These are phyloP conservation scores for Caenorhabditis sp. DNA, from an alignment of 2,888 invertebrate genomes.

Conservation along the genomic window DNA sequence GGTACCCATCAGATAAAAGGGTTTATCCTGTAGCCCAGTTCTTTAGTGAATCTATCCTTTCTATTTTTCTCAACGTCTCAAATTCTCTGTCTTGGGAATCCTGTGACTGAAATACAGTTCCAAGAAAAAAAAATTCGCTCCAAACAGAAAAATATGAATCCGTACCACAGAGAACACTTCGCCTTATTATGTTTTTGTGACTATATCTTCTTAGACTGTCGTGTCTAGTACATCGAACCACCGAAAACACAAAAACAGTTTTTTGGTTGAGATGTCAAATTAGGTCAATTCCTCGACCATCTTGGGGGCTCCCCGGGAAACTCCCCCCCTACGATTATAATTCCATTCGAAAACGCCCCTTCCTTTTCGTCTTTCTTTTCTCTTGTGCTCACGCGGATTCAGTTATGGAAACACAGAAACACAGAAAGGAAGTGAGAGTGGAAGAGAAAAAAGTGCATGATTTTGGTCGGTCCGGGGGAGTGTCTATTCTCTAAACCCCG, in stretches of 20 bases:
- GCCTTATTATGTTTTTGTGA: not conserved
- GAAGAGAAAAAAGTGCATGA: slow-evolving; percentile 54
- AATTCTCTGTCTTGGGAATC: no score
- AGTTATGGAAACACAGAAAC: slow-evolving; percentile 39
- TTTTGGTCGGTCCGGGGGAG: slow-evolving; percentile 39
- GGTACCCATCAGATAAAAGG: no score
- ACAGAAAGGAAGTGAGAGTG: slow-evolving; percentile 24
- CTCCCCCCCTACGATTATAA: slow-evolving; percentile 47
- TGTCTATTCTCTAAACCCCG: slow-evolving; percentile 22
- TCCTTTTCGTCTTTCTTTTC: slow-evolving; percentile 7
- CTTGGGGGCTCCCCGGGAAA: slow-evolving; percentile 9
- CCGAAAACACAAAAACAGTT: slow-evolving; percentile 25
- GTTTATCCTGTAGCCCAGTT: no score
- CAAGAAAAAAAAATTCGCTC: no score
- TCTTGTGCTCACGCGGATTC: slow-evolving; percentile 45
- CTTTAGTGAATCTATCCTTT: no score
- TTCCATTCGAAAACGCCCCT: slow-evolving; percentile 14
- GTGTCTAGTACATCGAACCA: slow-evolving; percentile 9
- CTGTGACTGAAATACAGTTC: no score
- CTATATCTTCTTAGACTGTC: not conserved
- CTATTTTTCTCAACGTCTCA: no score
- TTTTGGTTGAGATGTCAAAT: slow-evolving; percentile 27
- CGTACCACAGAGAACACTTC: slow-evolving; percentile 1
- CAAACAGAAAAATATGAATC: no score
- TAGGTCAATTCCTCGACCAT: slow-evolving; percentile 22